phyloP scores from a whole-genome alignment of 1,140 invertebrate species.

The Portunus trituberculatus region DNA sequence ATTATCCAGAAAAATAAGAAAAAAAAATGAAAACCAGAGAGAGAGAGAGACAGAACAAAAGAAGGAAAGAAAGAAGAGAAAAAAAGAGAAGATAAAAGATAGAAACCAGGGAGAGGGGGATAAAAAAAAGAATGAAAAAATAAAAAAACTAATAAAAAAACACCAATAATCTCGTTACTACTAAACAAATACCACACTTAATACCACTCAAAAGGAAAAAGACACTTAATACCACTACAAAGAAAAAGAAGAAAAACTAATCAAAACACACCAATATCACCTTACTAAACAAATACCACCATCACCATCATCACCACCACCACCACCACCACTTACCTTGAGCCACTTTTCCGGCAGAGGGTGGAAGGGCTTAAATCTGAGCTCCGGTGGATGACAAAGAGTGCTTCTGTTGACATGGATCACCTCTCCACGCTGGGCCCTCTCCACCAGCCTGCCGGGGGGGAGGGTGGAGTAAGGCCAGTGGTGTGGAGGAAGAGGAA shows the following conservation, averaged over 20 bases:
- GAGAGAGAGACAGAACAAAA: background rate
- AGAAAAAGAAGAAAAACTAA: background rate
- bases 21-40: background rate
- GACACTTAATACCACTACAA: background rate
- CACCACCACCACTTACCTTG: conserved; percentile 50
- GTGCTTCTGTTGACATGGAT: conserved; percentile 69
- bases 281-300: background rate
- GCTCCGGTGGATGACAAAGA: conserved; percentile 67
- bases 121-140: no score
- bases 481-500: no score
- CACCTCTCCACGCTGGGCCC: conserved; percentile 61
- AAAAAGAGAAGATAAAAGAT: no score
- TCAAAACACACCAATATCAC: background rate
- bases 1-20: background rate
- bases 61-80: no score
- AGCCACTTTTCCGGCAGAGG: conserved; percentile 62
- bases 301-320: background rate
- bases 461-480: no score
- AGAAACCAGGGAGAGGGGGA: no score
- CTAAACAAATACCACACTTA: no score
- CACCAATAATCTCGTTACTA: no score
- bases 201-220: background rate
- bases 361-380: conserved; percentile 60
- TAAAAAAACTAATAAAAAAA: no score
- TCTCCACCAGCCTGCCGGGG: conserved; percentile 44